These are phyloP conservation scores for Netelia fuscicornis DNA, from an alignment of 2,888 invertebrate species.

Conservation along the genomic window DNA sequence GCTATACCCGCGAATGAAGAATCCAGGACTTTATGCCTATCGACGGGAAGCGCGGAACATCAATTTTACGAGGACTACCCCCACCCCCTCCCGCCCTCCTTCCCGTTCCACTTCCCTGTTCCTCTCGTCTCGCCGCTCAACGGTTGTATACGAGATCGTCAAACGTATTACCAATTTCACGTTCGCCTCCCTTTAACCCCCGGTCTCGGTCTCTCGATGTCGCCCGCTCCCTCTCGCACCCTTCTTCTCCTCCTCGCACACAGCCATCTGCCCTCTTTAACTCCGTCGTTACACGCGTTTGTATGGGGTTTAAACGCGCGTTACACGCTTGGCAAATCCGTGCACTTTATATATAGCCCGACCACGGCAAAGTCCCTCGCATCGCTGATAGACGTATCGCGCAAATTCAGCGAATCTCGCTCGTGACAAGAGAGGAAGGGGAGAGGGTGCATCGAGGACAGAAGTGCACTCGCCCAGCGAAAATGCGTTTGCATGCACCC, in stretches of 20 bases:
- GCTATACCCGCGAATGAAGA: constrained; percentile 5
- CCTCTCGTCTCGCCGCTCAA: too few relatives aligned
- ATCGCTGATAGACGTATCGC: constrained; percentile 17
- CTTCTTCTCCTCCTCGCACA: background rate
- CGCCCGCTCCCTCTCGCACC: constrained; percentile 24
- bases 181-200: too few relatives aligned
- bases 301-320: constrained; percentile 3
- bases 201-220: background rate
- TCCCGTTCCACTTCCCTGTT: too few relatives aligned
- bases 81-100: constrained; percentile 9
- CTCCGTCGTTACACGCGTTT: background rate
- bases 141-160: constrained; percentile 54
- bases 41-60: constrained; percentile 56
- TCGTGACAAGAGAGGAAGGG: background rate
- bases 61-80: constrained; percentile 57
- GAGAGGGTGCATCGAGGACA: too few relatives aligned
- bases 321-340: constrained; percentile 33
- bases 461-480: background rate
- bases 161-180: constrained; percentile 49
- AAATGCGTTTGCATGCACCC: background rate
- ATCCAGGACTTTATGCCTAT: constrained; percentile 60
- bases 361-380: background rate
- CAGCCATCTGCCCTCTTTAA: background rate
- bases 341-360: constrained; percentile 16
- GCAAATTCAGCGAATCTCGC: background rate